Conservation (phyloP, 2,888 invertebrate species). For the Keiferia lycopersicella region DNA sequence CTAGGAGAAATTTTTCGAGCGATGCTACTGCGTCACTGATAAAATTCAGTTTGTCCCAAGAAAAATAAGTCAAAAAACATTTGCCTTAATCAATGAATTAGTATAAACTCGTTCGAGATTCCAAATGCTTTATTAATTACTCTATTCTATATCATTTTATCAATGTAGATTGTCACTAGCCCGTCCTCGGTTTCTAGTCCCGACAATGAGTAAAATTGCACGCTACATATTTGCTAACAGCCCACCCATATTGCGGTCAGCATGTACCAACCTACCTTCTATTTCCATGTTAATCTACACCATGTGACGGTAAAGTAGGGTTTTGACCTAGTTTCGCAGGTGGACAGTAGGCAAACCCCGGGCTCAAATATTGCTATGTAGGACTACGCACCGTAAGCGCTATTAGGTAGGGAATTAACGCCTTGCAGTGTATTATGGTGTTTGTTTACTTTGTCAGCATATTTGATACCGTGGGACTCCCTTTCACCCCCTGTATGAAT, state of each 20-base stretch:
- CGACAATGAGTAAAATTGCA: neutral
- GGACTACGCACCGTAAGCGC: neutral
- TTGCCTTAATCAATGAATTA: too few species aligned
- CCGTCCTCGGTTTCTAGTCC: too few species aligned
- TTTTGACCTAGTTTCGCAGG: neutral
- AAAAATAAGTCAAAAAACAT: too few species aligned
- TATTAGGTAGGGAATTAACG: neutral
- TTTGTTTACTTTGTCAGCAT: neutral
- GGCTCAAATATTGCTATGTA: neutral
- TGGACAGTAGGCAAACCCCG: neutral
- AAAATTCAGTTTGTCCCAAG: too few species aligned
- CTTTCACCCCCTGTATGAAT: too few species aligned
- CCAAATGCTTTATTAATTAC: too few species aligned
- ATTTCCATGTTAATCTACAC: neutral
- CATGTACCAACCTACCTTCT: neutral
- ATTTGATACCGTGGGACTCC: too few species aligned
- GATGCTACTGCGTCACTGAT: too few species aligned
- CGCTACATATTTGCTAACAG: neutral
- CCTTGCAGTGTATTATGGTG: neutral
- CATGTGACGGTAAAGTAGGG: neutral
- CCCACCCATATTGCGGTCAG: neutral
- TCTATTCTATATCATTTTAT: too few species aligned
- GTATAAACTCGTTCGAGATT: too few species aligned
- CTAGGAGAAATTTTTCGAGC: too few species aligned
- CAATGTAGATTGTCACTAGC: too few species aligned